Evolutionary conservation across 1,140 invertebrate genomes (phyloP), one percentile per base, ranked within the genome.

Genomic region (Trichogramma pretiosum): DNA sequence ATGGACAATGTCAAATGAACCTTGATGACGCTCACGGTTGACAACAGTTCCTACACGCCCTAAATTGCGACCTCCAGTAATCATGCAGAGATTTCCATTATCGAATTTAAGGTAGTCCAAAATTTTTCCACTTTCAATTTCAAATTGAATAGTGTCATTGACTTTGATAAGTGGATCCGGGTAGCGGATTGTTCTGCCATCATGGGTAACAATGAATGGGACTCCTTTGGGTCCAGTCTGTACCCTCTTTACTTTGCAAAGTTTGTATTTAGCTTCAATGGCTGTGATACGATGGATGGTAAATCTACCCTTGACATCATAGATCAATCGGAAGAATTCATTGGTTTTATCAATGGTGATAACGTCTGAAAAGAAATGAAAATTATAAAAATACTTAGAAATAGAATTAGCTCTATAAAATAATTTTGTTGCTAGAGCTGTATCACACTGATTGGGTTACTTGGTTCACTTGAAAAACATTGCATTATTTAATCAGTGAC

Each of bases 51-150:
- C 97, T 60, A 99, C 93, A 75, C 97, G 89, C 59, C 97, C 97
- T 82, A 99, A 97, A 81, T 99, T 99, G 72, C 93, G 85, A 58
- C 97, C 97, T 73, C 95, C 95, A 65, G 96, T 99, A 65, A 99
- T 93, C 93, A 98, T 98, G 74, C 92, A 96, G 48, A 98, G 67
- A 70, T 98, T 97, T 51, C 90, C 93, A 58, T 90, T 85, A 65
- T 99, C 96, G 71, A 99, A 99, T 73, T 96, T 93, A 65, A 99
- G 96, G 70, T 86, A 95, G 64, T 99, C 95, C 67, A 94, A 85
- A 63, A 99, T 97, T 76, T 98, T 99, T 48, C 84, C 81, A 43
- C 83, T 83, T 48, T 87, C 86, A 67, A 99, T 93, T 63, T 99
- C 94, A 36, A 98, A 74, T 68, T 97, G 92, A 62, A 99, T 84